Evolutionary conservation across 2,888 invertebrate species (phyloP).

Genomic region (Apantesis nais): DNA sequence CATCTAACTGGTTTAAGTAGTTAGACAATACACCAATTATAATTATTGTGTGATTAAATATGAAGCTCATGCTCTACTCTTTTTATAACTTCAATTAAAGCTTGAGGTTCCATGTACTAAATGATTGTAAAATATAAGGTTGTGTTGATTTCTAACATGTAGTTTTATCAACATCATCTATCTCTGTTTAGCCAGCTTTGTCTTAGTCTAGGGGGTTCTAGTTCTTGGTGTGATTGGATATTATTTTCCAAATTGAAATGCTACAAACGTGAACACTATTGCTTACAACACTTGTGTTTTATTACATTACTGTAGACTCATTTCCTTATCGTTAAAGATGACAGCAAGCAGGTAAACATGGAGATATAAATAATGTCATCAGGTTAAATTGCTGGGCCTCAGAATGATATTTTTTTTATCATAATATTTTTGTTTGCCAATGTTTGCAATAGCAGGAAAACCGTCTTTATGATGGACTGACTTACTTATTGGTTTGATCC

Average conservation of each 20-base stretch:
- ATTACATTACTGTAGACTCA: neutral
- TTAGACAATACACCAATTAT: conserved; percentile 51
- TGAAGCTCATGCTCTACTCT: conserved; percentile 38
- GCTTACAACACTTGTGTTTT: neutral
- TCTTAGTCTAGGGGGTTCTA: neutral
- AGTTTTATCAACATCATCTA: neutral
- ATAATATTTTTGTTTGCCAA: neutral
- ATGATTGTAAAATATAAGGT: conserved; percentile 19
- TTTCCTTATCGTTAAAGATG: neutral
- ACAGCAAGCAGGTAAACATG: neutral
- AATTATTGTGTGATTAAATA: conserved; percentile 46
- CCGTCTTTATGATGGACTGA: no score
- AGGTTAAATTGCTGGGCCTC: neutral
- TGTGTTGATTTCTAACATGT: conserved; percentile 1
- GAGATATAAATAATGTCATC: neutral
- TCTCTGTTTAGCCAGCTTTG: neutral
- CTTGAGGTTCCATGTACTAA: conserved; percentile 22
- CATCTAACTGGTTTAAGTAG: conserved; percentile 45
- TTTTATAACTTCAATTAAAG: conserved; percentile 45
- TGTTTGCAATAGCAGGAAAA: neutral
- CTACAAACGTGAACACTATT: neutral
- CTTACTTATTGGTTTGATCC: no score
- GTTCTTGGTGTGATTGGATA: neutral
- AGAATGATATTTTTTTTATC: neutral
- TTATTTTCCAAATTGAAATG: neutral